A percentile compares a stretch with the other conserved stretches of the same genome.
These are phyloP conservation scores for Cotesia vestalis DNA, from an alignment of 1,140 invertebrate species.

Conservation along the genomic window DNA sequence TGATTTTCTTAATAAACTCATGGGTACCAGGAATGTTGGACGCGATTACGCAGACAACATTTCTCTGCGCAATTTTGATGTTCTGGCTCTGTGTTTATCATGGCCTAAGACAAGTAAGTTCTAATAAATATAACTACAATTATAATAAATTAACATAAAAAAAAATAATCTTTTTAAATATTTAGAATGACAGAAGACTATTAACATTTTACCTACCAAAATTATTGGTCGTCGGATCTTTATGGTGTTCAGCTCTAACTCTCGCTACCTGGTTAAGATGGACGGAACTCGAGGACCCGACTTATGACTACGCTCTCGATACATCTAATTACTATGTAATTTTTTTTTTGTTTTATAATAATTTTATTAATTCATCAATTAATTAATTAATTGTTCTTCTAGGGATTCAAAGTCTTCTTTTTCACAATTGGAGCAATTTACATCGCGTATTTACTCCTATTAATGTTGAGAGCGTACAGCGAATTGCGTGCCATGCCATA, in stretches of 20 bases:
- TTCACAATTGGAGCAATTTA: constrained; percentile 86
- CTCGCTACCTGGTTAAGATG: constrained; percentile 90
- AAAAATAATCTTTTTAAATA: neutral
- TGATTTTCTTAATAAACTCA: constrained; percentile 88
- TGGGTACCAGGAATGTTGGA: constrained; percentile 92
- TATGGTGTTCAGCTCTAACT: constrained; percentile 88
- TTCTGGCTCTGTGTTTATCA: constrained; percentile 97
- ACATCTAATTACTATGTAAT: constrained; percentile 88
- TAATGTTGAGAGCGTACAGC: constrained; percentile 90
- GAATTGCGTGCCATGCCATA: constrained; percentile 96
- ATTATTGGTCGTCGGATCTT: constrained; percentile 83
- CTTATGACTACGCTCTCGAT: constrained; percentile 90
- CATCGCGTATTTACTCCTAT: constrained; percentile 82
- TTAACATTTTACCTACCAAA: constrained; percentile 92
- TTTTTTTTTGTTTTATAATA: neutral
- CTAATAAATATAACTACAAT: neutral
- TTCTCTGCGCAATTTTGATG: constrained; percentile 85
- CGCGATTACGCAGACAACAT: constrained; percentile 88
- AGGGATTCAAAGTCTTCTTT: constrained; percentile 89
- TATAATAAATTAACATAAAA: constrained; percentile 20
- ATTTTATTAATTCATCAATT: neutral
- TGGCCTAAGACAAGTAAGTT: constrained; percentile 85
- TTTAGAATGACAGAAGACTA: constrained; percentile 85
- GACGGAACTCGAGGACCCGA: constrained; percentile 89
- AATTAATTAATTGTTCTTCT: constrained; percentile 56